Evolutionary conservation across 2,113 vertebrate species (phyloP).

Genomic region (Tenrec ecaudatus): DNA sequence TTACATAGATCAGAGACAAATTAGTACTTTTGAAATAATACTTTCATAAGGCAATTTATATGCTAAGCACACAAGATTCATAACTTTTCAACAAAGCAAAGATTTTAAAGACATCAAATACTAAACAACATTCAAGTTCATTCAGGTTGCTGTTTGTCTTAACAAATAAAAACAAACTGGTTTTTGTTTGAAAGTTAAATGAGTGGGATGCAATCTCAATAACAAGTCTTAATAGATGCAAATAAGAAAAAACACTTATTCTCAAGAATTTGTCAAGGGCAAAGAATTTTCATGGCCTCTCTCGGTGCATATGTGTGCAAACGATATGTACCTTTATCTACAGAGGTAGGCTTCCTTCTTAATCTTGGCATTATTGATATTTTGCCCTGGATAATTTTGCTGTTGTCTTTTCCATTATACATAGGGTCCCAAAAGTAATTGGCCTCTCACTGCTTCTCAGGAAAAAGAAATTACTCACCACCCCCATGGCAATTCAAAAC

Average conservation of each 20-base stretch:
- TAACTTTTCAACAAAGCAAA: slow-evolving; percentile 45
- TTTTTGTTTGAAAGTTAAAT: slow-evolving; percentile 47
- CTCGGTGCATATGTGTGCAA: not conserved
- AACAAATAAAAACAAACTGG: not conserved
- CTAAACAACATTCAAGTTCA: not conserved
- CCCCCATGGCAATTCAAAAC: too few relatives aligned
- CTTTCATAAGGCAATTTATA: slow-evolving; percentile 27
- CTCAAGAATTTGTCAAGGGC: slow-evolving; percentile 24
- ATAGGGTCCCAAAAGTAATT: too few relatives aligned
- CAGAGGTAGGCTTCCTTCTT: not conserved
- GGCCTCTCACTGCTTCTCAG: too few relatives aligned
- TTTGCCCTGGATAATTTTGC: not conserved
- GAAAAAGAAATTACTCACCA: too few relatives aligned
- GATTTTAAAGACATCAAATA: not conserved
- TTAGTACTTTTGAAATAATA: slow-evolving; percentile 58
- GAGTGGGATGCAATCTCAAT: slow-evolving; percentile 14
- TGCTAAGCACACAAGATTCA: not conserved
- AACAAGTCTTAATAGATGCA: slow-evolving; percentile 11
- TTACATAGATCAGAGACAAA: slow-evolving; percentile 53
- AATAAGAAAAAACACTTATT: slow-evolving; percentile 34
- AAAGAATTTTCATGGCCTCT: not conserved
- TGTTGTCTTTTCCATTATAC: too few relatives aligned
- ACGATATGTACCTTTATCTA: not conserved
- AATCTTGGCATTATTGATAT: not conserved
- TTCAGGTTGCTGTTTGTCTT: slow-evolving; percentile 6